Evolutionary conservation across 2,888 invertebrate species (phyloP).

Genomic region (Limnephilus auricula): DNA sequence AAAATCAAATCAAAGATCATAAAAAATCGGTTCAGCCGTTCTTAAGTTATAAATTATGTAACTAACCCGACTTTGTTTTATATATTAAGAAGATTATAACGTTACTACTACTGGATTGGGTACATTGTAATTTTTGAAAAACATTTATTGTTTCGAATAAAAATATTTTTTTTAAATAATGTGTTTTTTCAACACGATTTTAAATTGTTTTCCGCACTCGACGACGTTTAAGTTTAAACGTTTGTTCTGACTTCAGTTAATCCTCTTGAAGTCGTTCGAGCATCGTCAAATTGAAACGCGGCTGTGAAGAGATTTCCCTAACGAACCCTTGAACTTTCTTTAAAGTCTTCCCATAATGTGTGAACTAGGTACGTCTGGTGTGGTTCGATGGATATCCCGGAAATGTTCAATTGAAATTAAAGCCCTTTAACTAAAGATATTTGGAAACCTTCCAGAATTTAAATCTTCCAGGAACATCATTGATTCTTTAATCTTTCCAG

Average conservation of each 20-base stretch:
- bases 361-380: background rate
- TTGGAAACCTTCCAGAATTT: background rate
- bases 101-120: no score
- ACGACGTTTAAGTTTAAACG: background rate
- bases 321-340: background rate
- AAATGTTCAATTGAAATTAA: background rate
- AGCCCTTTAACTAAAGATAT: background rate
- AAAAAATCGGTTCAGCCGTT: no score
- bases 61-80: no score
- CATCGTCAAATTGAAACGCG: background rate
- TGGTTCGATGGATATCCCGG: background rate
- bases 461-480: background rate
- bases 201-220: background rate
- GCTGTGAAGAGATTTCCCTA: constrained; percentile 1
- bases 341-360: background rate
- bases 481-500: background rate
- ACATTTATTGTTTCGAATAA: no score
- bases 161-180: no score
- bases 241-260: background rate
- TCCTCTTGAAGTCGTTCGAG: background rate
- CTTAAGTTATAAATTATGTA: no score
- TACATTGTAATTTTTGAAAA: no score
- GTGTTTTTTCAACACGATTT: background rate
- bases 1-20: no score
- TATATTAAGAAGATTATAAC: no score